phyloP scores from a whole-genome alignment of 2,888 invertebrate genomes.

The Microdon myrmicae region DNA sequence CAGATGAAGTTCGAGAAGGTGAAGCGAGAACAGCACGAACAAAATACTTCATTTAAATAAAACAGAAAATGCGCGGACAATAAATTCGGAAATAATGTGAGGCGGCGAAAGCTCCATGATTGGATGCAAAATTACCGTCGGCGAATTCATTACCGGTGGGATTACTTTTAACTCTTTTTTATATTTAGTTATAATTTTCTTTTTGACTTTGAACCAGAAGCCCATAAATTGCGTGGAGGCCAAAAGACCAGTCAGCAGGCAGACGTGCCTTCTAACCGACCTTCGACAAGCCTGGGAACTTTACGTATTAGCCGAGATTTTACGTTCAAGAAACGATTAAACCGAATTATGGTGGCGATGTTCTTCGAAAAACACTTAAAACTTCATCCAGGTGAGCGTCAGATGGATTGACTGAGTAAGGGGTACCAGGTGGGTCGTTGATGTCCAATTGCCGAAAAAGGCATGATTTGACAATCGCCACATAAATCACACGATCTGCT shows the following conservation, averaged over 20 bases:
- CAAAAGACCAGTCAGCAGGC: conserved; percentile 5
- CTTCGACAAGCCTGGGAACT: conserved; percentile 29
- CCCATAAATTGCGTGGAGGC: conserved; percentile 26
- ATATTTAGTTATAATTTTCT: conserved; percentile 16
- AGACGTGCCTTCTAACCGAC: background rate
- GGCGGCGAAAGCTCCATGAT: conserved; percentile 28
- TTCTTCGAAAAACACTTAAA: conserved; percentile 33
- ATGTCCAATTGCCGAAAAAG: conserved; percentile 44
- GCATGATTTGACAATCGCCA: conserved; percentile 50
- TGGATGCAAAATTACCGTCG: too few species aligned
- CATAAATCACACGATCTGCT: conserved; percentile 47
- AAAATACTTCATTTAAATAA: conserved; percentile 41
- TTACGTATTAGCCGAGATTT: conserved; percentile 34
- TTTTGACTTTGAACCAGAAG: conserved; percentile 3
- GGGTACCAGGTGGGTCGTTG: background rate
- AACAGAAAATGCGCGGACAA: conserved; percentile 41
- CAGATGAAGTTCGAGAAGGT: conserved; percentile 1
- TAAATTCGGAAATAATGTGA: conserved; percentile 44
- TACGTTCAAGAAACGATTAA: conserved; percentile 44
- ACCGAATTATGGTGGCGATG: conserved; percentile 40
- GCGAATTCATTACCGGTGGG: conserved; percentile 12
- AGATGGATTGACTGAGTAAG: too few species aligned
- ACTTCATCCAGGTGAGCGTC: too few species aligned
- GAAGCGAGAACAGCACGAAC: background rate
- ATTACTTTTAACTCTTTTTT: conserved; percentile 24